Conservation (phyloP, 2,888 invertebrate species). For the Acronicta aceris region DNA sequence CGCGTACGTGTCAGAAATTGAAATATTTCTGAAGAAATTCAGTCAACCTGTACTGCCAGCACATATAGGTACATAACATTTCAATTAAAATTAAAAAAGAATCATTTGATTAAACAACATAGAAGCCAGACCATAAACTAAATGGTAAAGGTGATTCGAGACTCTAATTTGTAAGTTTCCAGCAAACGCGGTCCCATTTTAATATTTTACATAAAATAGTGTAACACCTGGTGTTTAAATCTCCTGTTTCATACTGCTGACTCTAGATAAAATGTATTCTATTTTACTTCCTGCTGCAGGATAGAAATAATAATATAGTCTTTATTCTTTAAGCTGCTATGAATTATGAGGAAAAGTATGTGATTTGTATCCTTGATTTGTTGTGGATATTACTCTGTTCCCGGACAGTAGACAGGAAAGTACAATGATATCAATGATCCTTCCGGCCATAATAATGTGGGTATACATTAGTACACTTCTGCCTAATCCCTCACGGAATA, state of each 20-base stretch:
- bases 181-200: constrained; percentile 69
- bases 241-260: constrained; percentile 68
- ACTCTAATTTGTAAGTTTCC: constrained; percentile 75
- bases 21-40: no score
- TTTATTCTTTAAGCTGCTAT: constrained; percentile 29
- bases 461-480: no score
- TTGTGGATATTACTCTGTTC: not conserved
- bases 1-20: no score
- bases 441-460: no score
- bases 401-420: no score
- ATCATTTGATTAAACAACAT: not conserved
- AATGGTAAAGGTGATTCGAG: constrained; percentile 71
- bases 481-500: no score
- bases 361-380: constrained; percentile 21
- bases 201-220: constrained; percentile 79
- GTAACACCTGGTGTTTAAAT: constrained; percentile 77
- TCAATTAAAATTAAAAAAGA: no score
- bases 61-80: no score
- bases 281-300: constrained; percentile 52
- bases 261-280: constrained; percentile 63
- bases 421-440: no score
- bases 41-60: no score
- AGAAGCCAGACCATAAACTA: constrained; percentile 59
- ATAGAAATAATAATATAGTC: constrained; percentile 45
- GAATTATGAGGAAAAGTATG: constrained; percentile 16